These are phyloP conservation scores for Neoitamus cyanurus DNA, from an alignment of 2,888 invertebrate genomes.

Conservation along the genomic window DNA sequence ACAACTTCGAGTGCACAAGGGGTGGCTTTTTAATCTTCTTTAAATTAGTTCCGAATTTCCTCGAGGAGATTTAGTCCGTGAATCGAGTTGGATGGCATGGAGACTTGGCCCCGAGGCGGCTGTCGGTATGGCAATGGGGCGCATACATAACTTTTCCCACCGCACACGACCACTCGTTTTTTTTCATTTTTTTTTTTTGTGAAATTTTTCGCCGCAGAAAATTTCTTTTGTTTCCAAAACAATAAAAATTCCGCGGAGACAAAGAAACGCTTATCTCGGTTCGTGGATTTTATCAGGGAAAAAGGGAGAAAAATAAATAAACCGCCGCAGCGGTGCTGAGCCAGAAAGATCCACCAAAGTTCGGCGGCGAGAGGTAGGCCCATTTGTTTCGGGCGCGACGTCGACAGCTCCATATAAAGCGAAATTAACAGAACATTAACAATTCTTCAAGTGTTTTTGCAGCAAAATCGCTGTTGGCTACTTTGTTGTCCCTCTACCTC, in stretches of 20 bases:
- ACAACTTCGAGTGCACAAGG: neutral
- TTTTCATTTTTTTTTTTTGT: neutral
- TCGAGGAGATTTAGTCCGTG: neutral
- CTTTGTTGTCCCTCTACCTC: neutral
- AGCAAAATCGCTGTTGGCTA: neutral
- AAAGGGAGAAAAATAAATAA: neutral
- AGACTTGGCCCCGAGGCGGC: neutral
- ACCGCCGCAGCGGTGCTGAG: neutral
- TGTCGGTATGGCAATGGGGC: neutral
- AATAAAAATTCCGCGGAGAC: neutral
- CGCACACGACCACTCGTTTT: neutral
- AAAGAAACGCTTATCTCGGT: slow-evolving; percentile 5
- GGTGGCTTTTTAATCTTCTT: slow-evolving; percentile 1
- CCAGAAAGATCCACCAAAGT: neutral
- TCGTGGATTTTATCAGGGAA: neutral
- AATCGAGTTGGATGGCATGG: neutral
- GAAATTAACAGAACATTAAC: neutral
- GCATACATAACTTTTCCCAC: neutral
- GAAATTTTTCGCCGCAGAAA: neutral
- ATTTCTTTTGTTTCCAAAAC: neutral
- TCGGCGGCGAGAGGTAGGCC: neutral
- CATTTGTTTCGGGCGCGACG: neutral
- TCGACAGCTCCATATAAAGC: neutral
- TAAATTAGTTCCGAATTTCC: neutral
- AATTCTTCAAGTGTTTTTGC: neutral